Conservation (phyloP, 2,888 invertebrate genomes). For the Pogonocherus hispidulus region DNA sequence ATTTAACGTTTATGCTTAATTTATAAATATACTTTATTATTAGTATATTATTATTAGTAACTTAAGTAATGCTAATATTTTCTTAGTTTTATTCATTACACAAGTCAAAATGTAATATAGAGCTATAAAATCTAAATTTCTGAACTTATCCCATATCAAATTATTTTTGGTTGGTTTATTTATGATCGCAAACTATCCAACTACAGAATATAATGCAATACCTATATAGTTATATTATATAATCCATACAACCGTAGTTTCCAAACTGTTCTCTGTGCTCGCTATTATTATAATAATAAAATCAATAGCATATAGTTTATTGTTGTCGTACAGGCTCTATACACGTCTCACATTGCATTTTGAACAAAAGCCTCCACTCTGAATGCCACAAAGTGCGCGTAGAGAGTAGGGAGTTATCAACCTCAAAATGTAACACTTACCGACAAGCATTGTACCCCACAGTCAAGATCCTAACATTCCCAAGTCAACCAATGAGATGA, state of each 20-base stretch:
- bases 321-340: neutral
- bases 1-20: too few relatives aligned
- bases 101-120: too few relatives aligned
- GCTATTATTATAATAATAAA: neutral
- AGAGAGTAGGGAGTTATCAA: conserved; percentile 20
- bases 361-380: conserved; percentile 5
- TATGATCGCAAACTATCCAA: too few relatives aligned
- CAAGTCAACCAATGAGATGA: conserved; percentile 23
- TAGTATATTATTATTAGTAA: too few relatives aligned
- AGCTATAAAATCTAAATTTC: too few relatives aligned
- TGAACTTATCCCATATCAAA: too few relatives aligned
- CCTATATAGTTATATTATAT: too few relatives aligned
- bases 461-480: conserved; percentile 22
- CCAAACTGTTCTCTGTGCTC: neutral
- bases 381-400: neutral
- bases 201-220: too few relatives aligned
- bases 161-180: too few relatives aligned
- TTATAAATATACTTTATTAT: too few relatives aligned
- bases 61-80: too few relatives aligned
- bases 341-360: neutral
- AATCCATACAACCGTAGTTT: neutral
- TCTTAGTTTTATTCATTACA: too few relatives aligned
- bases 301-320: conserved; percentile 1
- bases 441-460: conserved; percentile 15
- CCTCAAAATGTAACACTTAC: conserved; percentile 23